Conservation (phyloP, 2,797 vertebrate genomes). For the Rallus crepitans region DNA sequence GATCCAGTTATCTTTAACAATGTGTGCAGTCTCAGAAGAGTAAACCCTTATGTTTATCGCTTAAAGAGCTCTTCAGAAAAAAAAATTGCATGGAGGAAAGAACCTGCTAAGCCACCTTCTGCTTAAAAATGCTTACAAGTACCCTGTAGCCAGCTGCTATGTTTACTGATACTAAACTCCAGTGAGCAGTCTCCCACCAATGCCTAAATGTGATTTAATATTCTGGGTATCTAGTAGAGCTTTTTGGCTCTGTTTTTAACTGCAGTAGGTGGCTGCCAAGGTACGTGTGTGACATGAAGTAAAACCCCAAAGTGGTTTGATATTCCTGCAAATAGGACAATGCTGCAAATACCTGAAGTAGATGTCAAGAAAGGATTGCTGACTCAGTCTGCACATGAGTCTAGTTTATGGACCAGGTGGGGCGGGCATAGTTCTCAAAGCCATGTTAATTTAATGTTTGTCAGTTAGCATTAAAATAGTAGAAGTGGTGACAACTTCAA, state of each 20-base stretch:
- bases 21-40: not conserved
- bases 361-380: not conserved
- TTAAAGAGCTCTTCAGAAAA: not conserved
- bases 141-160: not conserved
- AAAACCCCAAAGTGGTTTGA: not conserved
- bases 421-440: not conserved
- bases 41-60: not conserved
- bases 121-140: not conserved
- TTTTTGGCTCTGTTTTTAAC: not conserved
- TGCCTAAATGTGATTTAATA: not conserved
- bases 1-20: not conserved
- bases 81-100: not conserved
- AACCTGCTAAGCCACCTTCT: not conserved
- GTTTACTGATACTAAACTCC: not conserved
- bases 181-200: not conserved
- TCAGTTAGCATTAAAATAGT: not conserved
- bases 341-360: not conserved
- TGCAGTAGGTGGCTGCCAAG: not conserved
- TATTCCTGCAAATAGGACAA: not conserved
- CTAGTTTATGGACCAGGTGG: not conserved
- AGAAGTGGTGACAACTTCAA: not conserved
- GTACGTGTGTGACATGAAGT: not conserved
- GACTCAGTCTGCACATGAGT: not conserved
- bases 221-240: not conserved
- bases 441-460: not conserved